Percentiles rank a stretch among this genome's conserved stretches.
Evolutionary conservation across 2,888 invertebrate genomes (phyloP).

Genomic region (Therioaphis trifolii): DNA sequence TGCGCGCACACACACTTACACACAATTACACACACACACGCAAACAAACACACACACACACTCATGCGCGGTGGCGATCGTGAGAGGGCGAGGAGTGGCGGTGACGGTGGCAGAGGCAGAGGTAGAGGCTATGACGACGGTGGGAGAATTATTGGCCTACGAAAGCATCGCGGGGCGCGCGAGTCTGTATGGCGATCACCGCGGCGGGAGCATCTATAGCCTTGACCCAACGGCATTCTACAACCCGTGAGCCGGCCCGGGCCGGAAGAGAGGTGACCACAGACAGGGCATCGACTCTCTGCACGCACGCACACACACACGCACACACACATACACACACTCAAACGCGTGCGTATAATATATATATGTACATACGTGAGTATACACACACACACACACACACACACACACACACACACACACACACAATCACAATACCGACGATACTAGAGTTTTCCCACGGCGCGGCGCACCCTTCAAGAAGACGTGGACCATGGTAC

Average conservation of each 20-base stretch:
- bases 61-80: conserved; percentile 25
- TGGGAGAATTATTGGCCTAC: conserved; percentile 62
- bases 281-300: conserved; percentile 61
- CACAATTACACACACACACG: too few species aligned
- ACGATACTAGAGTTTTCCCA: conserved; percentile 48
- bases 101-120: background rate
- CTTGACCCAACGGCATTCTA: conserved; percentile 63
- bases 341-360: too few species aligned
- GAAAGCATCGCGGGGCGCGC: conserved; percentile 56
- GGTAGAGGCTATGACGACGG: background rate
- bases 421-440: too few species aligned
- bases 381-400: background rate
- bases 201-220: conserved; percentile 61
- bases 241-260: conserved; percentile 56
- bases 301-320: conserved; percentile 9
- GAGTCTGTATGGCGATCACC: conserved; percentile 58
- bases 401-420: conserved; percentile 9
- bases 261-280: conserved; percentile 63
- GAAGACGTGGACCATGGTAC: conserved; percentile 33
- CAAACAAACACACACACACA: conserved; percentile 4
- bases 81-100: background rate
- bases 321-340: background rate
- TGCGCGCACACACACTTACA: too few species aligned
- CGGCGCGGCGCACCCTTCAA: conserved; percentile 59
- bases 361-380: background rate